These are phyloP conservation scores for Meleagris gallopavo DNA, from an alignment of 2,113 vertebrate species.

Conservation along the genomic window DNA sequence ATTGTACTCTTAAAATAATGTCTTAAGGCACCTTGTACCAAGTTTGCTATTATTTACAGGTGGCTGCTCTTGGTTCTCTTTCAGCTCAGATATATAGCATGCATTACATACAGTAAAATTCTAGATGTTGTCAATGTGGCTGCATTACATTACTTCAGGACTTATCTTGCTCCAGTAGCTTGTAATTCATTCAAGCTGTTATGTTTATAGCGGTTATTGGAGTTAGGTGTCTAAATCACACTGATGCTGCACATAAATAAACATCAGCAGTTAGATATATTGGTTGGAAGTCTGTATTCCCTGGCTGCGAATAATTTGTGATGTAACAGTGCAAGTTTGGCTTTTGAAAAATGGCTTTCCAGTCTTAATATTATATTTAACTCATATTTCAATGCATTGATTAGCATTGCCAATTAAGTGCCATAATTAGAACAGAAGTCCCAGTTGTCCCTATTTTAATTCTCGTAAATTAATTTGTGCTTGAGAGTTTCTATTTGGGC, in stretches of 20 bases:
- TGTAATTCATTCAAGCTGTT: constrained; percentile 25
- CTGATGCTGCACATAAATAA: constrained; percentile 8
- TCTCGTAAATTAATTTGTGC: background rate
- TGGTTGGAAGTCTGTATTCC: background rate
- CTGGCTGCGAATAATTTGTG: constrained; percentile 10
- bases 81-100: background rate
- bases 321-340: background rate
- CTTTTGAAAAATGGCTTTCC: background rate
- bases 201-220: background rate
- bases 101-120: background rate
- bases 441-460: background rate
- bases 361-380: background rate
- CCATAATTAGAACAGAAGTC: background rate
- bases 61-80: constrained; percentile 7
- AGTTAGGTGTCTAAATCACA: constrained; percentile 39
- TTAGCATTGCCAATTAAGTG: background rate
- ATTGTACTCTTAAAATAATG: background rate
- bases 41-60: background rate
- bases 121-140: background rate
- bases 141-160: background rate
- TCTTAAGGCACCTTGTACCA: background rate
- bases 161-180: background rate
- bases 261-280: background rate
- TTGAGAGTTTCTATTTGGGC: background rate
- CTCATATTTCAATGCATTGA: background rate